Evolutionary conservation across 2,888 invertebrate species (phyloP).

Genomic region (Trichogramma dendrolimi): DNA sequence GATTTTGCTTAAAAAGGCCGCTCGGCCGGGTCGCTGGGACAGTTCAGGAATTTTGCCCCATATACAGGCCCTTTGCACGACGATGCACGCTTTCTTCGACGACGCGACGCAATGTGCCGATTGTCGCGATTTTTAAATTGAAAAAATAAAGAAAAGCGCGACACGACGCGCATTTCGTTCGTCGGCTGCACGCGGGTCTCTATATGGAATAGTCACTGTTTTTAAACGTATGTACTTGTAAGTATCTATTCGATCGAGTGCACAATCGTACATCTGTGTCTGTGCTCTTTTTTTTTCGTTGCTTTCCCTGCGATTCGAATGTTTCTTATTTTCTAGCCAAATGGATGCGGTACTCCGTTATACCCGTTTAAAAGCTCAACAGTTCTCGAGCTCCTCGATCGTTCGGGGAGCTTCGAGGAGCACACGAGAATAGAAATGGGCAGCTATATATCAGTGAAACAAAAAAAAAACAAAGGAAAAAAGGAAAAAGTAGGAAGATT

Average conservation of each 20-base stretch:
- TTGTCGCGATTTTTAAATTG: slow-evolving; percentile 3
- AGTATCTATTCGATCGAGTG: not conserved
- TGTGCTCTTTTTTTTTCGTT: slow-evolving; percentile 4
- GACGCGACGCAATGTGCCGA: not conserved
- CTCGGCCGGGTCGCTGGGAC: too few species aligned
- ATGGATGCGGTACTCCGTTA: not conserved
- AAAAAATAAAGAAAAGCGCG: slow-evolving; percentile 6
- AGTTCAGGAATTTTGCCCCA: too few species aligned
- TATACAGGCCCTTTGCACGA: slow-evolving; percentile 38
- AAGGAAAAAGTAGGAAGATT: not conserved
- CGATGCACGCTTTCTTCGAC: slow-evolving; percentile 47
- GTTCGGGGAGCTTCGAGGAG: not conserved
- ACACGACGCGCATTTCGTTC: slow-evolving; percentile 36
- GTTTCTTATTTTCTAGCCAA: not conserved
- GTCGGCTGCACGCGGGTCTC: slow-evolving; percentile 50
- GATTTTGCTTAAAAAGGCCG: too few species aligned
- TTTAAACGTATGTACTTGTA: slow-evolving; percentile 14
- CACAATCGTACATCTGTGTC: not conserved
- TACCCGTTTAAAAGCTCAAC: too few species aligned
- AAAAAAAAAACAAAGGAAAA: not conserved
- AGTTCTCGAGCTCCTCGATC: not conserved
- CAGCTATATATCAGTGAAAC: not conserved
- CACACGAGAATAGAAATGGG: not conserved
- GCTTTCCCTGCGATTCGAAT: not conserved
- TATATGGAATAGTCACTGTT: slow-evolving; percentile 38